Percentiles rank a stretch among this genome's conserved stretches.
Conservation (phyloP, 2,113 vertebrate genomes). For the Panthera leo region DNA sequence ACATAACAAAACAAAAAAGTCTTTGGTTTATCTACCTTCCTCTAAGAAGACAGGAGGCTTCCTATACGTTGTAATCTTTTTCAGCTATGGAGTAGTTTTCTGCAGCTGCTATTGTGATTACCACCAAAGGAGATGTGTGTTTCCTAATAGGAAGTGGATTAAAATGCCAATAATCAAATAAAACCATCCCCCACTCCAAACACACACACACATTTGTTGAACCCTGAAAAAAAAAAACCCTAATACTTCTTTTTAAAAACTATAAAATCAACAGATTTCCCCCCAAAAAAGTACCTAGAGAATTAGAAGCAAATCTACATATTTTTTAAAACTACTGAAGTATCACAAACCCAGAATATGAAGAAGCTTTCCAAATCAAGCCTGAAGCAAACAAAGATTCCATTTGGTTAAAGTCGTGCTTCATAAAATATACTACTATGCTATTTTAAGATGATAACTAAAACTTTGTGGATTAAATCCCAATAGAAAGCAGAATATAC, state of each 20-base stretch:
- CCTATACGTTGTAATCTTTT: neutral
- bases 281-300: neutral
- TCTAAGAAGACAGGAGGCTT: neutral
- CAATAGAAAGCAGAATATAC: neutral
- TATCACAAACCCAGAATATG: neutral
- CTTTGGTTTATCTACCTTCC: conserved; percentile 23
- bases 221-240: neutral
- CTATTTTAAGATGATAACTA: conserved; percentile 35
- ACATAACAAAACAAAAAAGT: conserved; percentile 41
- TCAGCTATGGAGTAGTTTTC: neutral
- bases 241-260: neutral
- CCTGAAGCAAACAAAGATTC: conserved; percentile 38
- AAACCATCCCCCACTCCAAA: neutral
- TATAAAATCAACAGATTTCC: neutral
- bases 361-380: conserved; percentile 38
- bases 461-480: neutral
- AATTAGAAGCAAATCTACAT: neutral
- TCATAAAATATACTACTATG: conserved; percentile 31
- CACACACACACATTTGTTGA: neutral
- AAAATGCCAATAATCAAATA: conserved; percentile 1
- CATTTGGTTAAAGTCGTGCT: neutral
- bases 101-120: neutral
- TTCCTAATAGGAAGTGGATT: conserved; percentile 17
- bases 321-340: conserved; percentile 4
- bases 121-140: neutral